phyloP scores from a whole-genome alignment of 2,888 invertebrate species.

The Uloborus plumipes region DNA sequence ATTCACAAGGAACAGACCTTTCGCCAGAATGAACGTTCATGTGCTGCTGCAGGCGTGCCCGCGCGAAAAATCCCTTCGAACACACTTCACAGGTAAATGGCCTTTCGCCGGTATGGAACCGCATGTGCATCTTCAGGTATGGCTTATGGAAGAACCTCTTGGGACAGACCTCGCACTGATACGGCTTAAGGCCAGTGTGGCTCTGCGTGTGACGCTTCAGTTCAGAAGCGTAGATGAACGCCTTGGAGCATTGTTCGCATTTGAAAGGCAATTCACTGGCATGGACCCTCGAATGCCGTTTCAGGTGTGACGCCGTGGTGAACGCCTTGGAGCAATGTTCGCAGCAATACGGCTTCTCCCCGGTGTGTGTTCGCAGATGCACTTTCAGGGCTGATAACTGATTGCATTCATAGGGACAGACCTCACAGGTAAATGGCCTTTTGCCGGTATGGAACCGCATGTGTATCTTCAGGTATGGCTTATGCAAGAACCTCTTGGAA shows the following conservation, averaged over 20 bases:
- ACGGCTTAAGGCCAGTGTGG: slow-evolving; percentile 1
- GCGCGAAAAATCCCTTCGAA: too few species aligned
- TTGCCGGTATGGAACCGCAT: not conserved
- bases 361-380: not conserved
- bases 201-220: not conserved
- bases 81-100: too few species aligned
- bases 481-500: too few species aligned
- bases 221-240: not conserved
- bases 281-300: not conserved
- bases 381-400: too few species aligned
- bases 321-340: not conserved
- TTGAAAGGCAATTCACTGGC: not conserved
- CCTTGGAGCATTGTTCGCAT: slow-evolving; percentile 2
- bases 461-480: too few species aligned
- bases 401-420: not conserved
- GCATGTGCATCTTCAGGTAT: not conserved
- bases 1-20: too few species aligned
- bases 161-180: not conserved
- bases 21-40: not conserved
- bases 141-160: not conserved
- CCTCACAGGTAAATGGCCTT: too few species aligned
- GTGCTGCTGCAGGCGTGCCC: too few species aligned
- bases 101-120: too few species aligned
- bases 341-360: too few species aligned
- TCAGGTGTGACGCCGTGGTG: not conserved